phyloP scores from a whole-genome alignment of 2,797 vertebrate species.

The Rhinogobio ventralis region DNA sequence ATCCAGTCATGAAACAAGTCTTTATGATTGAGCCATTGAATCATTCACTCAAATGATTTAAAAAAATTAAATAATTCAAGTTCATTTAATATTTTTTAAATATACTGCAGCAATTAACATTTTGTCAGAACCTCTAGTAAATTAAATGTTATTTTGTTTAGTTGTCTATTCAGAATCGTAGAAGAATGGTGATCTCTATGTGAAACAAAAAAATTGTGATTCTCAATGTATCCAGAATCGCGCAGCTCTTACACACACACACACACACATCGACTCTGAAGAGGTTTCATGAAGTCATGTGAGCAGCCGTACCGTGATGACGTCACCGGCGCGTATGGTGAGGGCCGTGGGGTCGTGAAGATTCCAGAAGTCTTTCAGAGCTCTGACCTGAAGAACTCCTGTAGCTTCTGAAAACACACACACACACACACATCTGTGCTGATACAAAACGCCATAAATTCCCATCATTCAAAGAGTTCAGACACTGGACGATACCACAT shows the following conservation, averaged over 20 bases:
- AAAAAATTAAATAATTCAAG: too few relatives aligned
- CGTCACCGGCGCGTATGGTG: constrained; percentile 90
- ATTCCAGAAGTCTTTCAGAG: constrained; percentile 96
- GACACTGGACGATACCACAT: not conserved
- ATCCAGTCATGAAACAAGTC: too few relatives aligned
- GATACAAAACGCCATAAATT: constrained; percentile 13
- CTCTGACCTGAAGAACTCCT: constrained; percentile 92
- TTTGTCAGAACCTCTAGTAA: not conserved
- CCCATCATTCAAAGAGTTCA: not conserved
- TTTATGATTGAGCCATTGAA: not conserved
- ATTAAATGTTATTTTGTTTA: not conserved
- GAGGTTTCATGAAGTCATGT: not conserved
- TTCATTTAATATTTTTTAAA: not conserved
- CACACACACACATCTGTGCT: constrained; percentile 10
- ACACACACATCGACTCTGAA: not conserved
- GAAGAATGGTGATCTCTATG: not conserved
- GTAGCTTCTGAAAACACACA: constrained; percentile 85
- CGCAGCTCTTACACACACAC: not conserved
- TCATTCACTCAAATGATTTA: not conserved
- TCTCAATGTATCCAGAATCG: not conserved
- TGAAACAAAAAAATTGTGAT: not conserved
- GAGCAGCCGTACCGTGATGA: constrained; percentile 85
- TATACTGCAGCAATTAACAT: not conserved
- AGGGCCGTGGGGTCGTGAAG: constrained; percentile 94
- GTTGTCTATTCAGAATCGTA: not conserved